phyloP scores from a whole-genome alignment of 2,113 vertebrate genomes.

The Pogonocichla stellata region DNA sequence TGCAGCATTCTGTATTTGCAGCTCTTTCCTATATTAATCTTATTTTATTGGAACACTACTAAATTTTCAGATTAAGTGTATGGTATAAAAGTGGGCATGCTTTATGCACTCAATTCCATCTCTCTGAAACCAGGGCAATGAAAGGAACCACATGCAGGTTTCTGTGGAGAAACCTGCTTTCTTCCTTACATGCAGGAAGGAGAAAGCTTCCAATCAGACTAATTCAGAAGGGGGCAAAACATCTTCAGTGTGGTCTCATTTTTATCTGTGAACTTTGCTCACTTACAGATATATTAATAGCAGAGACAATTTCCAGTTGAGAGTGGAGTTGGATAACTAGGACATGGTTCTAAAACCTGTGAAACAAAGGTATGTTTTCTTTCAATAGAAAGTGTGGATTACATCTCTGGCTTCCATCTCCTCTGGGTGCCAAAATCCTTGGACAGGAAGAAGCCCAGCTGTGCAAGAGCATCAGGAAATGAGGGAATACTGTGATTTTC shows the following conservation, averaged over 20 bases:
- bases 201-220: not conserved
- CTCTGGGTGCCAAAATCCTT: not conserved
- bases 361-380: not conserved
- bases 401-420: not conserved
- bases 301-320: not conserved
- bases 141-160: not conserved
- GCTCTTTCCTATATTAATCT: not conserved
- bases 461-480: not conserved
- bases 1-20: not conserved
- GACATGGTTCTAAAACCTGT: not conserved
- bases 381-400: not conserved
- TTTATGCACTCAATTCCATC: not conserved
- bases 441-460: not conserved
- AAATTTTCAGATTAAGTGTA: not conserved
- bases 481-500: not conserved
- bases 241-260: not conserved
- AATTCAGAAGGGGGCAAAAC: not conserved
- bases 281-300: not conserved
- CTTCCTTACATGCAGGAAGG: not conserved
- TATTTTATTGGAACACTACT: not conserved
- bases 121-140: not conserved
- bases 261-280: not conserved
- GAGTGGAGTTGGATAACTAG: not conserved
- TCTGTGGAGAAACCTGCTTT: not conserved
- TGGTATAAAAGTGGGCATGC: not conserved